Percentiles rank a stretch among this genome's conserved stretches.
Conservation (phyloP, 1,140 invertebrate genomes). For the Saccostrea glomerata region DNA sequence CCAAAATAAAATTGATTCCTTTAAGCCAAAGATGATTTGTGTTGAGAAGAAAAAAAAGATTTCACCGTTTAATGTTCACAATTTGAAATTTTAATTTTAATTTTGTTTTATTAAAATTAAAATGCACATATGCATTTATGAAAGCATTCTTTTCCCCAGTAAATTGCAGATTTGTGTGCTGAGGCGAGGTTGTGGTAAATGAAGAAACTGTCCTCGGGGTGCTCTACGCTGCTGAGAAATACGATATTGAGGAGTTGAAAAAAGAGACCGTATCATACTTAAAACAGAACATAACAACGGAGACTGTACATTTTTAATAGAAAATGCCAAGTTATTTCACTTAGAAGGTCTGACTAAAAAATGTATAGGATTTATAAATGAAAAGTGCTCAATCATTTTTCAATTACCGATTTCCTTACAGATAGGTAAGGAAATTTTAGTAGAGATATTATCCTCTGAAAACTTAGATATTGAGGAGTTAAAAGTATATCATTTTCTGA, state of each 20-base stretch:
- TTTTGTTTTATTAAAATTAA: no score
- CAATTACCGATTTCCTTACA: background rate
- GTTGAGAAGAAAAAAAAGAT: no score
- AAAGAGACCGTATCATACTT: background rate
- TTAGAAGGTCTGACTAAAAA: background rate
- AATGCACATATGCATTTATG: no score
- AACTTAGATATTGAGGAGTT: background rate
- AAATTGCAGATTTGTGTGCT: background rate
- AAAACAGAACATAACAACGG: background rate
- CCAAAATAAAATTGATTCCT: no score
- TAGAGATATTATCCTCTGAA: background rate
- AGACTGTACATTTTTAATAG: background rate
- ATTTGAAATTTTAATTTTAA: no score
- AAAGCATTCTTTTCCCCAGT: no score
- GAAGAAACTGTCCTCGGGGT: background rate
- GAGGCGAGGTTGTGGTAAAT: background rate
- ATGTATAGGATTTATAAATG: background rate
- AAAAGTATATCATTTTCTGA: background rate
- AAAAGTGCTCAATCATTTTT: background rate
- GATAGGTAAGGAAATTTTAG: background rate
- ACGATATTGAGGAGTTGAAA: background rate
- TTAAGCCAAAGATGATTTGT: no score
- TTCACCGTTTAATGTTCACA: no score
- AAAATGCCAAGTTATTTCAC: background rate
- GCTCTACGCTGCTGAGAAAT: background rate